Evolutionary conservation across 1,140 invertebrate species (phyloP), one percentile per base, ranked within the genome.

Genomic region (Psix sp.): DNA sequence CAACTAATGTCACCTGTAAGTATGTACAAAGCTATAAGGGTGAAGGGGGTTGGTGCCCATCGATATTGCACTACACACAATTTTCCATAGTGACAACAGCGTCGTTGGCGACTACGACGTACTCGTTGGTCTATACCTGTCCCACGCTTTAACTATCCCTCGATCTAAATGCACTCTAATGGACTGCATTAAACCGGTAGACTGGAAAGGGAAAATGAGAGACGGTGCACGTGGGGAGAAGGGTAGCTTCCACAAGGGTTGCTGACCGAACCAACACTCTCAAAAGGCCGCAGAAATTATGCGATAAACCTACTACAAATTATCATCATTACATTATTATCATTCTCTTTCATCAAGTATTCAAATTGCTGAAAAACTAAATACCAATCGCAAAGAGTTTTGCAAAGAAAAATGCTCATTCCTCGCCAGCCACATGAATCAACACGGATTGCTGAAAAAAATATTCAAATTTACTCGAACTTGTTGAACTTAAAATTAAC

Each of bases 131-230:
- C 52, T 74, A 49, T 80, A 79, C 77, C 77, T 80, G 75, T 71
- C 24, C 77, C 63, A 74, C 75, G 78, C 80, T 83, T 84, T 81
- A 84, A 84, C 83, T 83, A 85, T 84, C 81, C 79, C 80, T 78
- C 80, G 82, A 86, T 86, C 83, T 84, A 86, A 85, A 86, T 85
- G 83, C 82, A 84, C 84, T 84, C 83, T 84, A 78, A 78, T 80
- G 79, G 80, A 77, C 80, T 77, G 80, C 77, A 79, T 80, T 82
- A 82, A 82, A 80, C 56, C 71, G 62, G 35, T 33, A 70, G 59
- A 46, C 59, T 75, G 60, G 73, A 70, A 75, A 70, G 65, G 59
- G 65, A 70, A 70, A 75, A 75, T 70, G 59, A 70, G 54, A 66
- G 60, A 59, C 45, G 16, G n/a, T 14, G 39, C 14, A 21, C 36